A percentile compares a stretch with the other conserved stretches of the same genome.
Conservation (phyloP, 2,797 vertebrate genomes). For the Balearica regulorum region DNA sequence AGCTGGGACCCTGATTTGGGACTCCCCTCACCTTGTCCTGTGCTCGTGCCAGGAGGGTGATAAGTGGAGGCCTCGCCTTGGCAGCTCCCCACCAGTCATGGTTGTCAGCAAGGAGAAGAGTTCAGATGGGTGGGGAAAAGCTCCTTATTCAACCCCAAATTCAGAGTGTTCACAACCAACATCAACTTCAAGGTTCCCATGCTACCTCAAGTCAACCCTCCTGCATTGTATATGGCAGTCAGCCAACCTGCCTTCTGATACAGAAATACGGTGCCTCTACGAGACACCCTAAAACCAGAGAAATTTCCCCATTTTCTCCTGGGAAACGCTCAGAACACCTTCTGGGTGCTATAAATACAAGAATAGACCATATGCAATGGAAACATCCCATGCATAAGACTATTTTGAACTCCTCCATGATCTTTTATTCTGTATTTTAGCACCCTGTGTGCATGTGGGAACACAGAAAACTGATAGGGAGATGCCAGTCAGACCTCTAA, state of each 20-base stretch:
- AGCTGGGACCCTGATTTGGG: not conserved
- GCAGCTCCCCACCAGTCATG: rapidly evolving
- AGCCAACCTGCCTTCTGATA: not conserved
- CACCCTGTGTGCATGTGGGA: not conserved
- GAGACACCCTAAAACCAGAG: not conserved
- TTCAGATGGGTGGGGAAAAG: not conserved
- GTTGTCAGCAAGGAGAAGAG: not conserved
- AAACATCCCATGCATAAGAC: not conserved
- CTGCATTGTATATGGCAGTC: not conserved
- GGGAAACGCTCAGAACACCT: not conserved
- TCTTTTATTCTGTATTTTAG: not conserved
- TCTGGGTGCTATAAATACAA: not conserved
- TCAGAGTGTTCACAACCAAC: not conserved
- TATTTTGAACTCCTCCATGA: not conserved
- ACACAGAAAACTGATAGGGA: not conserved
- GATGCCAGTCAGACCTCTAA: not conserved
- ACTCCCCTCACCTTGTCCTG: not conserved
- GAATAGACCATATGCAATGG: not conserved
- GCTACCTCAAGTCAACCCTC: not conserved
- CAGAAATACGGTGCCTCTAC: not conserved
- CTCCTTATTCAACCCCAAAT: not conserved
- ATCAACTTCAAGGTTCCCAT: not conserved
- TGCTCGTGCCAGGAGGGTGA: not conserved
- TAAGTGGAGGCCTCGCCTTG: not conserved
- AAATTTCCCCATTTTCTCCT: not conserved